Percentiles rank a stretch among this genome's conserved stretches.
Evolutionary conservation across 2,797 vertebrate species (phyloP).

Genomic region (Rhincodon typus): DNA sequence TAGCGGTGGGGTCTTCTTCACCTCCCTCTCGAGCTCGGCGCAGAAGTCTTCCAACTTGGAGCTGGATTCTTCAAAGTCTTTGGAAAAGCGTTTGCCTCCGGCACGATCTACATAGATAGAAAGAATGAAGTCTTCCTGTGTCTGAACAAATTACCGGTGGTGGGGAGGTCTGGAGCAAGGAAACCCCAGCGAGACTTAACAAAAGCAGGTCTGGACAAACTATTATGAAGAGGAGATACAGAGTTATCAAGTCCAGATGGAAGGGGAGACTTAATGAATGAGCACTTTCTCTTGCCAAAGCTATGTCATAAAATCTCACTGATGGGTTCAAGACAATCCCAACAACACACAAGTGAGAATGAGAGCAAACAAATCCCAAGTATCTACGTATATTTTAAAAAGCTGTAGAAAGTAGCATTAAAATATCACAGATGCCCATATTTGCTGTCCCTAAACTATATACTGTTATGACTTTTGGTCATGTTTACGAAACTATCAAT

Average conservation of each 20-base stretch:
- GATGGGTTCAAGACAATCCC: neutral
- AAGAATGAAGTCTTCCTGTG: neutral
- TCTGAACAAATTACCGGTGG: neutral
- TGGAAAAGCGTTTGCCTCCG: constrained; percentile 91
- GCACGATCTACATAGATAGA: constrained; percentile 74
- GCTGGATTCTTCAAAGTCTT: constrained; percentile 95
- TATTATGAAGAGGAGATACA: neutral
- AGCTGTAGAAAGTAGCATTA: neutral
- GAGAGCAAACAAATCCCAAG: neutral
- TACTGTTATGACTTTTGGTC: neutral
- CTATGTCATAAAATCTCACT: neutral
- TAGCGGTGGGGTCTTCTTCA: constrained; percentile 74
- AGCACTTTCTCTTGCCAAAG: too few relatives aligned
- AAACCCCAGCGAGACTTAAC: neutral
- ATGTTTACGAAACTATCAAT: neutral
- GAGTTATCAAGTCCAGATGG: neutral
- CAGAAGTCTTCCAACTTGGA: constrained; percentile 90
- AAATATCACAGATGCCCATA: neutral
- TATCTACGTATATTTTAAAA: neutral
- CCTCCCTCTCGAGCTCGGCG: constrained; percentile 78
- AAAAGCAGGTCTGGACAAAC: neutral
- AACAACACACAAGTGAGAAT: neutral
- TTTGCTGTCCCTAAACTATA: neutral
- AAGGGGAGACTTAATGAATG: neutral
- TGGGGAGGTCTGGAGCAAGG: too few relatives aligned